Conservation (phyloP, 2,113 vertebrate genomes). For the Gorsachius goisagi region DNA sequence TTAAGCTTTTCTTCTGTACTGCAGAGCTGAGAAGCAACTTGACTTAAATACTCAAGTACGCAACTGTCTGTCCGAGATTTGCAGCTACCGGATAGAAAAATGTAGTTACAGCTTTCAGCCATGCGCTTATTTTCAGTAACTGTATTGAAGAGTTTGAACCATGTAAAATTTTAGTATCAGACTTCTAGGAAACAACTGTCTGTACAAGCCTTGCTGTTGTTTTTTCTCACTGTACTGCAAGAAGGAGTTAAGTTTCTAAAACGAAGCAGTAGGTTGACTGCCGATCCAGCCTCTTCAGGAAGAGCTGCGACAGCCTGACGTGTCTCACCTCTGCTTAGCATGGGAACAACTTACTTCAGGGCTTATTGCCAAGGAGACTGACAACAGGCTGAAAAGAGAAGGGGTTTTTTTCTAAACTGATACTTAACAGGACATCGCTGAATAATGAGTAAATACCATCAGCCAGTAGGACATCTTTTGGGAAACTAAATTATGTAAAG, state of each 20-base stretch:
- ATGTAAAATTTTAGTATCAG: neutral
- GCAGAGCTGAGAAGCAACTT: neutral
- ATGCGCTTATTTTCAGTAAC: neutral
- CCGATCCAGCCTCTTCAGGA: neutral
- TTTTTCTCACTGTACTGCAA: neutral
- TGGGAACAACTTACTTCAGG: neutral
- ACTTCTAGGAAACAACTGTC: conserved; percentile 51
- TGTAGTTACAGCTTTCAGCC: neutral
- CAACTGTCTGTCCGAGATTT: neutral
- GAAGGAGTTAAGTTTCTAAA: neutral
- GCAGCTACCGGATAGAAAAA: neutral
- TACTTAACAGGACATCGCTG: neutral
- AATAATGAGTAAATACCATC: neutral
- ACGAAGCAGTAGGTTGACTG: neutral
- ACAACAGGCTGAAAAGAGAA: neutral
- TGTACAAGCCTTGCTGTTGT: neutral
- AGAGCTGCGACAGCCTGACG: neutral
- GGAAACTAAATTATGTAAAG: neutral
- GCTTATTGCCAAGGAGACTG: neutral
- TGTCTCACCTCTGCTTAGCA: neutral
- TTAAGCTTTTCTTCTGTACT: neutral
- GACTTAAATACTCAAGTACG: neutral
- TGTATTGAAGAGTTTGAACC: neutral
- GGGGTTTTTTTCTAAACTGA: neutral
- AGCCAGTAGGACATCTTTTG: neutral